Conservation (phyloP, 2,888 invertebrate species). For the Sicus ferrugineus region DNA sequence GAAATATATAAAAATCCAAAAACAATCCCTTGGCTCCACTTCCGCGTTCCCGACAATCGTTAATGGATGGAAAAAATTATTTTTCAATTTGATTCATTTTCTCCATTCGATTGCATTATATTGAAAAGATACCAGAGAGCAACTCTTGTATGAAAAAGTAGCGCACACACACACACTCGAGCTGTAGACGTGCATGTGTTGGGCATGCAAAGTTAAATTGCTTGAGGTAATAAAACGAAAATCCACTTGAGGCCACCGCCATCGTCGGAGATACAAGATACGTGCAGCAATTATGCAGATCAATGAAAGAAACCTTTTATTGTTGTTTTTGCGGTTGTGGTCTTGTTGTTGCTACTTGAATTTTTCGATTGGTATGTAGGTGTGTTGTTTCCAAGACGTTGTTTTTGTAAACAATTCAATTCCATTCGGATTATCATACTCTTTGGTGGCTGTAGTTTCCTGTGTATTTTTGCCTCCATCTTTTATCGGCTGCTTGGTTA, state of each 20-base stretch:
- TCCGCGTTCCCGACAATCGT: too few relatives aligned
- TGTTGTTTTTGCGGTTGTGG: neutral
- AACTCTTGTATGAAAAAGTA: too few relatives aligned
- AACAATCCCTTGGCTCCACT: too few relatives aligned
- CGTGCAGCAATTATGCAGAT: constrained; percentile 12
- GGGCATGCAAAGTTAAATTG: neutral
- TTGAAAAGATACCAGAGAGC: too few relatives aligned
- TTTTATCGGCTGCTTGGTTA: too few relatives aligned
- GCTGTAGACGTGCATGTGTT: neutral
- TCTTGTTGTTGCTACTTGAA: neutral
- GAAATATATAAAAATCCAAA: too few relatives aligned
- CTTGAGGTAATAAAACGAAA: neutral
- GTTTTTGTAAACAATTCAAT: neutral
- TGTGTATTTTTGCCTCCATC: neutral
- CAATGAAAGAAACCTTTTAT: constrained; percentile 6
- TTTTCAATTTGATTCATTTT: neutral
- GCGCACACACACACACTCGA: neutral
- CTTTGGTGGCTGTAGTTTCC: neutral
- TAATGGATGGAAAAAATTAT: neutral
- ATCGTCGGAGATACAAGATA: neutral
- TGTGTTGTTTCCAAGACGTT: neutral
- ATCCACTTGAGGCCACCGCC: constrained; percentile 7
- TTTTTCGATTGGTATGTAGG: too few relatives aligned
- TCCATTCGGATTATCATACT: neutral
- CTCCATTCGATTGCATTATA: neutral